A percentile compares a stretch with the other conserved stretches of the same genome.
Conservation (phyloP, 2,888 invertebrate species). For the Panopea generosa region DNA sequence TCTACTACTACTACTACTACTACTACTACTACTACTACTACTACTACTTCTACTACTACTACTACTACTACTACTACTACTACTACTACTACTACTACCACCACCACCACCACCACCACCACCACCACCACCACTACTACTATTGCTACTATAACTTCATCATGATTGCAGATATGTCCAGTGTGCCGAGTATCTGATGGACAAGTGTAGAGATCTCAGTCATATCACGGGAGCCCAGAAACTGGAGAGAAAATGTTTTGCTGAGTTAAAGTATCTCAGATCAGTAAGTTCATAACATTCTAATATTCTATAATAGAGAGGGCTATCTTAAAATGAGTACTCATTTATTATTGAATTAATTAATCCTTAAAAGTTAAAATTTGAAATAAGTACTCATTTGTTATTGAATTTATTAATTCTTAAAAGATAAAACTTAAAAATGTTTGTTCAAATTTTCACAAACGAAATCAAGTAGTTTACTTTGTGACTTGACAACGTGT, state of each 20-base stretch:
- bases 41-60: constrained; percentile 21
- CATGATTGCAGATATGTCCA: constrained; percentile 53
- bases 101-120: constrained; percentile 12
- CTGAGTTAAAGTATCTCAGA: constrained; percentile 77
- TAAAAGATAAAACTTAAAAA: too few relatives aligned
- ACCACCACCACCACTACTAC: neutral
- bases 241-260: constrained; percentile 75
- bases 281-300: constrained; percentile 69
- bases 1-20: neutral
- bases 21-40: constrained; percentile 18
- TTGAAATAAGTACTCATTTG: too few relatives aligned
- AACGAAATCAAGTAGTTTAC: too few relatives aligned
- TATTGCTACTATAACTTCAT: neutral
- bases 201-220: constrained; percentile 61
- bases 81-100: constrained; percentile 23
- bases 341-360: too few relatives aligned
- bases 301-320: too few relatives aligned
- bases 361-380: too few relatives aligned
- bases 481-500: too few relatives aligned
- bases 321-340: too few relatives aligned
- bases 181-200: constrained; percentile 67
- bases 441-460: too few relatives aligned
- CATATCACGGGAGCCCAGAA: constrained; percentile 72
- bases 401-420: too few relatives aligned
- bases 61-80: constrained; percentile 21